Evolutionary conservation across 2,888 invertebrate species (phyloP).

Genomic region (Meta bourneti): DNA sequence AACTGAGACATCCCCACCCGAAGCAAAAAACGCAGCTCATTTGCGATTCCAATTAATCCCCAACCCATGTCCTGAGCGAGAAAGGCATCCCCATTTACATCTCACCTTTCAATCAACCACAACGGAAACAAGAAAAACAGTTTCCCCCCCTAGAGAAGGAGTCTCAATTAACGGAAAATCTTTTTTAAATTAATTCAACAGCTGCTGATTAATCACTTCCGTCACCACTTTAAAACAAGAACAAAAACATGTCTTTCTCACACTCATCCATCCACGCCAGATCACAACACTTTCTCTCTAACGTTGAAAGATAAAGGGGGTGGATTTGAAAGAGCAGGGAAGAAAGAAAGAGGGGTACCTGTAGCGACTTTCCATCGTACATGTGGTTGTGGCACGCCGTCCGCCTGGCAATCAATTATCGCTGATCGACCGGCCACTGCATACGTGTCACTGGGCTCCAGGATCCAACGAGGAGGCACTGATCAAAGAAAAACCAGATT

Average conservation of each 20-base stretch:
- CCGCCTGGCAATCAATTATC: slow-evolving; percentile 78
- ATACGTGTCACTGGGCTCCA: slow-evolving; percentile 78
- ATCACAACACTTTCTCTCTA: too few species aligned
- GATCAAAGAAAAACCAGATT: slow-evolving; percentile 40
- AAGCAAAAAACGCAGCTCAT: not conserved
- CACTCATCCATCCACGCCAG: not conserved
- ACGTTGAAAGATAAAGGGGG: not conserved
- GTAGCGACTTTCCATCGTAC: slow-evolving; percentile 78
- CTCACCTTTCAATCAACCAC: slow-evolving; percentile 7
- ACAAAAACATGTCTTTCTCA: not conserved
- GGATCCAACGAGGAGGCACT: slow-evolving; percentile 79
- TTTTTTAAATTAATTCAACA: slow-evolving; percentile 49
- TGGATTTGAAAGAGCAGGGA: not conserved
- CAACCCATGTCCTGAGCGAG: not conserved
- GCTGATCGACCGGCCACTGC: slow-evolving; percentile 78
- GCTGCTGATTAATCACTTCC: slow-evolving; percentile 47
- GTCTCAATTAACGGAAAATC: slow-evolving; percentile 40
- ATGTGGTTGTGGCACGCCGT: slow-evolving; percentile 78
- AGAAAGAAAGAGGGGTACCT: slow-evolving; percentile 57
- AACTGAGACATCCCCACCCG: too few species aligned
- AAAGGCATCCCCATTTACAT: not conserved
- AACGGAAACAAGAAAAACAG: slow-evolving; percentile 18
- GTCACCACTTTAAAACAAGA: slow-evolving; percentile 22
- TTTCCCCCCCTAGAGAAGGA: not conserved
- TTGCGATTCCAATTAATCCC: slow-evolving; percentile 16